These are phyloP conservation scores for Calycopis cecrops DNA, from an alignment of 1,140 invertebrate species.

Conservation along the genomic window DNA sequence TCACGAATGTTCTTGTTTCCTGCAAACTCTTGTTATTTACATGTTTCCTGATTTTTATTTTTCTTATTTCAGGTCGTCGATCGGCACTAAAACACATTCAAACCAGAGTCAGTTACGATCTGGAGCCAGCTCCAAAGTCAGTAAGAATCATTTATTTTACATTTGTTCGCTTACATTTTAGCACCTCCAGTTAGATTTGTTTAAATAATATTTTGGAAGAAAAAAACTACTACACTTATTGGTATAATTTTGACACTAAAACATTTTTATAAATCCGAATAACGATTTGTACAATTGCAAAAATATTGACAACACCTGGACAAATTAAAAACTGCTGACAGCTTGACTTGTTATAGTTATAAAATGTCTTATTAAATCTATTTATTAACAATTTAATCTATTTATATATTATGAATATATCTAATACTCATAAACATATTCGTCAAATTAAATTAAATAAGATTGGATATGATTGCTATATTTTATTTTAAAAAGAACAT, in stretches of 20 bases:
- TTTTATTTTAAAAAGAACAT: no score
- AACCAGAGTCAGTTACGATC: slow-evolving; percentile 77
- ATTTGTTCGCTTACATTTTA: slow-evolving; percentile 63
- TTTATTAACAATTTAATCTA: no score
- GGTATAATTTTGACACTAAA: slow-evolving; percentile 1
- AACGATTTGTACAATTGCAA: no score
- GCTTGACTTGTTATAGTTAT: no score
- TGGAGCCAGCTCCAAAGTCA: slow-evolving; percentile 93
- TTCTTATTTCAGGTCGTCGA: slow-evolving; percentile 57
- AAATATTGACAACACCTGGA: no score
- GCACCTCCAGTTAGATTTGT: slow-evolving; percentile 30
- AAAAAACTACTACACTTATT: slow-evolving; percentile 13
- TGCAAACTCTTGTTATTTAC: neutral
- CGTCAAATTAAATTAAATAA: no score
- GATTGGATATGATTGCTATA: no score
- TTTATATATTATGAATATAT: no score
- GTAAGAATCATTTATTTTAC: slow-evolving; percentile 88
- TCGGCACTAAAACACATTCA: slow-evolving; percentile 68
- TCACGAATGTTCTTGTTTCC: neutral
- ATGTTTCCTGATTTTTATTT: neutral
- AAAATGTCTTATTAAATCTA: no score
- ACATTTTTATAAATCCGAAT: no score
- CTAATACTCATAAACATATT: no score
- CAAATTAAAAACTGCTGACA: no score
- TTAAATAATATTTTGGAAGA: slow-evolving; percentile 28